Percentiles rank a stretch among this genome's conserved stretches.
These are phyloP conservation scores for Neotoxoptera formosana DNA, from an alignment of 1,140 invertebrate genomes.

Conservation along the genomic window DNA sequence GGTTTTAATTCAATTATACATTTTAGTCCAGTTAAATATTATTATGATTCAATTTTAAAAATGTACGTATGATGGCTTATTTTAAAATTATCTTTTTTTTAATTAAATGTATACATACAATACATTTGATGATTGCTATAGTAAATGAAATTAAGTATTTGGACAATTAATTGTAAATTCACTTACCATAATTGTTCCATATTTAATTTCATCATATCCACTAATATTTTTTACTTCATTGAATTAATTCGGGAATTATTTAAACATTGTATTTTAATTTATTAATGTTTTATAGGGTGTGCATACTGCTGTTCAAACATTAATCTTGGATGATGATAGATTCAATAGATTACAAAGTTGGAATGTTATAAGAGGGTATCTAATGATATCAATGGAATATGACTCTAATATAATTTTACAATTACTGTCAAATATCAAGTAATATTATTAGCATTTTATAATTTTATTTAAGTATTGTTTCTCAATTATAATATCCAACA, in stretches of 20 bases:
- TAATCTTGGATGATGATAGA: not conserved
- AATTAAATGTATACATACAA: too few species aligned
- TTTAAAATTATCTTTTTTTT: too few species aligned
- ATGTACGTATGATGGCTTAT: too few species aligned
- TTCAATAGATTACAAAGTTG: constrained; percentile 40
- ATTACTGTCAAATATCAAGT: constrained; percentile 23
- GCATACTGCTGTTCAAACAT: constrained; percentile 31
- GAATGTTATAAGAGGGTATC: constrained; percentile 46
- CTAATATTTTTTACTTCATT: too few species aligned
- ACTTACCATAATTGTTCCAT: not conserved
- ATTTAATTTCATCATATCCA: not conserved
- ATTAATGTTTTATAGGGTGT: constrained; percentile 9
- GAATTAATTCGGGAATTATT: not conserved
- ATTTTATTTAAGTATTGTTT: not conserved
- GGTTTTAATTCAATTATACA: not conserved
- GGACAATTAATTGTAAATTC: not conserved
- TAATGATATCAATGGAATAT: constrained; percentile 25
- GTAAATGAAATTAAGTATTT: not conserved
- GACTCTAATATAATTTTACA: not conserved
- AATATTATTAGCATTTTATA: not conserved
- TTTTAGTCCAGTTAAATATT: too few species aligned
- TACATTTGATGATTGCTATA: not conserved
- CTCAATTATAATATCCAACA: not conserved
- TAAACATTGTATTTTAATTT: not conserved
- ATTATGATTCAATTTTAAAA: too few species aligned